Base-by-base conservation (phyloP, 2,113 vertebrate genomes). In the Corapipo altera region DNA sequence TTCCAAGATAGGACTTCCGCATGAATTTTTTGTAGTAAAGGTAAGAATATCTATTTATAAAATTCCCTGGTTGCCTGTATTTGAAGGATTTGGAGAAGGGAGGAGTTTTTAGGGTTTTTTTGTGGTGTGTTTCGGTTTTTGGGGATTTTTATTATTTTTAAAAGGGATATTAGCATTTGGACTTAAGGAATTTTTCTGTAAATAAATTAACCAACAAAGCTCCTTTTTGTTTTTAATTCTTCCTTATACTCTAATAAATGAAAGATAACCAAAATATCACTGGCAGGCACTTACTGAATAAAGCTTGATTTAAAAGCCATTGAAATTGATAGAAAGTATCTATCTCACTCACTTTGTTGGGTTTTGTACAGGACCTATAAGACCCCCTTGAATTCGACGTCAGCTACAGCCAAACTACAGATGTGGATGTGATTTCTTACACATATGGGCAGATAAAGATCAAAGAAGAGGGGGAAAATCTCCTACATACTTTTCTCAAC, bases 1-100 rank as follows among this genome's bases (percentile, higher is more conserved):
- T 96, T 97, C 96, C 96, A 96, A 96, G 95, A 96, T 96, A 97
- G 95, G 88, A 96, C 96, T 97, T 97, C 96, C 93, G 95, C 76
- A 89, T 30, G 65, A 93, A 92, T 96, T 95, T 97, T 96, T 96
- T 57, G 76, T 61, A 93, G 72, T 57, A 96, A 96, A 96, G 95
- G 96, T 97, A 96, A 96, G 93, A 94, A 88, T 86, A 93, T 96
- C 95, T 96, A 96, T 97, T 97, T 95, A 96, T 95, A 84, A 75
- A 92, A 94, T 76, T 93, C 94, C 75, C 88, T 86, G 30, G 75
- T 69, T 86, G 83, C 91, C 85, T 93, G 83, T 90, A 91, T 78
- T 90, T 90, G 75, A 80, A 94, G 35, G 6, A 27, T 73, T 93
- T 88, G 85, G 54, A 82, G 62, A 76, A 85, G 7, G 28, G 26